Conservation (phyloP, 2,888 invertebrate genomes). For the Acanthoscelides obtectus region DNA sequence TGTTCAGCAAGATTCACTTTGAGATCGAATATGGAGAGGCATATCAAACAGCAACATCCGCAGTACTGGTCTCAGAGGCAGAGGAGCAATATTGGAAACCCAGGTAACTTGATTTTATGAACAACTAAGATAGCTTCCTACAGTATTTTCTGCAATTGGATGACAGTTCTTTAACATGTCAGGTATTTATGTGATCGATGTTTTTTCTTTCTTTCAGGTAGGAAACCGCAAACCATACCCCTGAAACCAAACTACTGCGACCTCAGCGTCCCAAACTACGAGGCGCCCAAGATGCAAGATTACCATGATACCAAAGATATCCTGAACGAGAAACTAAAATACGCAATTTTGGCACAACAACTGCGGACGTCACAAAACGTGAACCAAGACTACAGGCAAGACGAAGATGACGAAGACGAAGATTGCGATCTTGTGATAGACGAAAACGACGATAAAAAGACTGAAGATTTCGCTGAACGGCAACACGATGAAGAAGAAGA, state of each 20-base stretch:
- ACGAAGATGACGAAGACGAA: slow-evolving; percentile 58
- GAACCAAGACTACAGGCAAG: slow-evolving; percentile 44
- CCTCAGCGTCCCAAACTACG: slow-evolving; percentile 39
- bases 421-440: slow-evolving; percentile 63
- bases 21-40: slow-evolving; percentile 91
- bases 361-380: slow-evolving; percentile 45
- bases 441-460: slow-evolving; percentile 49
- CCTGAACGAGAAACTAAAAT: slow-evolving; percentile 66
- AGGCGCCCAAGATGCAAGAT: slow-evolving; percentile 35
- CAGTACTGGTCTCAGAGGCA: slow-evolving; percentile 82
- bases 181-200: too few species aligned
- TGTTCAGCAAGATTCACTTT: slow-evolving; percentile 87
- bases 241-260: slow-evolving; percentile 36
- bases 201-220: slow-evolving; percentile 38
- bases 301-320: slow-evolving; percentile 35
- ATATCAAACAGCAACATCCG: slow-evolving; percentile 91
- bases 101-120: too few species aligned
- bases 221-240: slow-evolving; percentile 45
- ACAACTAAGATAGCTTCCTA: too few species aligned
- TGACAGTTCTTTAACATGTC: too few species aligned
- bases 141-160: too few species aligned
- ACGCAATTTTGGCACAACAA: slow-evolving; percentile 74
- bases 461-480: slow-evolving; percentile 23
- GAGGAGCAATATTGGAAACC: slow-evolving; percentile 53
- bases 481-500: slow-evolving; percentile 28